Evolutionary conservation across 1,140 invertebrate species (phyloP), one percentile per base, ranked within the genome.

Genomic region (Ptiloglossa arizonensis): DNA sequence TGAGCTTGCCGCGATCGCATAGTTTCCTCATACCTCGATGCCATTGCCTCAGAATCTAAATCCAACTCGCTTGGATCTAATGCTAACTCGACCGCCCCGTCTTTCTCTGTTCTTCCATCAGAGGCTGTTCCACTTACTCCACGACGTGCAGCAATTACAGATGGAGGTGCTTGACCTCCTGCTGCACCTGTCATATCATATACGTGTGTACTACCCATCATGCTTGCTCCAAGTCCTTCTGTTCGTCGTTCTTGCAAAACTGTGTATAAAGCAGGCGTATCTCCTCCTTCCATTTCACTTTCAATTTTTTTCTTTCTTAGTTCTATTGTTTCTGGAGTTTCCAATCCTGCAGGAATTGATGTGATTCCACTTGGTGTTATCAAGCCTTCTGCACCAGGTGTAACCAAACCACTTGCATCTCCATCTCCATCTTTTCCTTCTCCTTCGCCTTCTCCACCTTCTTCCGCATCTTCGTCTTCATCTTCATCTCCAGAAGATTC

Each of bases 141-240:
- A 63, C 91, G 87, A n/a, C 90, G 85, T 9, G 92, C 90, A 32
- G 91, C 89, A 32, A 93, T 93, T 5, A 93, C 92, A n/a, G 93
- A 93, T 0, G 93, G 92, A 17, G 94, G 93, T 19, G 93, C 93
- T 79, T 91, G 91, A 0, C 94, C 94, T 44, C 93, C 94, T 11
- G 92, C 92, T 17, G 95, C 95, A 17, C 94, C 94, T 38, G 94
- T 93, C 91, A 99, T 95, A 89, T 99, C 98, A 91, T 99, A 99
- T 0, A 98, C 97, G 92, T 99, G 98, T 0, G 97, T 98, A 19
- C 98, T 99, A 6, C 96, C 98, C 98, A 99, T 99, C 98, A 99
- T 99, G 86, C 98, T 97, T 11, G 95, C 95, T 15, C 97, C 97
- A 68, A 99, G 95, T 71, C 96, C 94, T 66, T 98, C 98, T 11